Evolutionary conservation across 2,113 vertebrate genomes (phyloP).

Genomic region (Protobothrops flavoviridis): DNA sequence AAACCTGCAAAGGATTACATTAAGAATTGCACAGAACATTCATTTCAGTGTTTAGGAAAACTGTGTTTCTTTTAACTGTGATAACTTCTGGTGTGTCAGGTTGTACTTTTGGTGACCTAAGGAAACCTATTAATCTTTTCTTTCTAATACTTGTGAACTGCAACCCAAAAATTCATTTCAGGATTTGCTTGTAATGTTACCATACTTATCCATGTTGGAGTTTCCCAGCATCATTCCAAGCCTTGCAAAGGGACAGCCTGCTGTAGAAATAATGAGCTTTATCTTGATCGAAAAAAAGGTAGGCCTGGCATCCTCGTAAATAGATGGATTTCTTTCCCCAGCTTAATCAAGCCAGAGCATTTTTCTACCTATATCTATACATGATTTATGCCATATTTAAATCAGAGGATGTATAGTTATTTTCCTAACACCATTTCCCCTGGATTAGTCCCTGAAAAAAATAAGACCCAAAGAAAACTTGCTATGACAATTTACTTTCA

Average conservation of each 20-base stretch:
- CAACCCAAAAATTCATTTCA: slow-evolving; percentile 4
- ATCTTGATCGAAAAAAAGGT: not conserved
- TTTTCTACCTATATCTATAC: not conserved
- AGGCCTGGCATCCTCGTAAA: not conserved
- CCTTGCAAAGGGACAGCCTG: not conserved
- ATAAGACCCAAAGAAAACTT: no score
- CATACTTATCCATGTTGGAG: not conserved
- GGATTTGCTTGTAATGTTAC: not conserved
- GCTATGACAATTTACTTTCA: not conserved
- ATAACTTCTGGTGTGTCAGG: not conserved
- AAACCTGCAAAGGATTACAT: not conserved
- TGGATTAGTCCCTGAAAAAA: not conserved
- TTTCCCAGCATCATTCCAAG: slow-evolving; percentile 6
- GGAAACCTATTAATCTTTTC: not conserved
- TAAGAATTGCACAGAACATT: not conserved
- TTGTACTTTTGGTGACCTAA: not conserved
- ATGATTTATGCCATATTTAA: not conserved
- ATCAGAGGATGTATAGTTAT: not conserved
- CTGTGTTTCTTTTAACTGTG: not conserved
- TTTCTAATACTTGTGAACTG: not conserved
- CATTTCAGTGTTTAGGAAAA: not conserved
- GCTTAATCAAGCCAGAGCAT: not conserved
- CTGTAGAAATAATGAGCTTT: slow-evolving; percentile 13
- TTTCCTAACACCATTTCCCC: not conserved
- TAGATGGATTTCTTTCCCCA: not conserved